Evolutionary conservation across 2,113 vertebrate genomes (phyloP).

Genomic region (Recurvirostra avosetta): DNA sequence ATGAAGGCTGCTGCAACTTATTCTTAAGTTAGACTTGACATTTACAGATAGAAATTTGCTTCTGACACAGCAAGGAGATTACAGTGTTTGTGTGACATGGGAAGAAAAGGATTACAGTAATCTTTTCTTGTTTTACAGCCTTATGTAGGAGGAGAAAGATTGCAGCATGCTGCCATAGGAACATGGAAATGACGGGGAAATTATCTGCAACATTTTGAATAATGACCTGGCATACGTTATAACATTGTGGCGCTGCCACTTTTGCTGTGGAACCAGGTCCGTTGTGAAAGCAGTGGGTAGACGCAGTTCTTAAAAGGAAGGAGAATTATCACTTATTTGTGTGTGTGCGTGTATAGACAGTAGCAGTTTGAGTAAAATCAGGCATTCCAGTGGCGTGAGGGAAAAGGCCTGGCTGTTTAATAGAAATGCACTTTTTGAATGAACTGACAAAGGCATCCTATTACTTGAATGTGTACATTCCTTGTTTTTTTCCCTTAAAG

Average conservation of each 20-base stretch:
- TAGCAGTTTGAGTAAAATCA: background rate
- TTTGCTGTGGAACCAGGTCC: background rate
- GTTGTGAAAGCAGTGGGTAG: background rate
- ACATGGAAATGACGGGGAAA: background rate
- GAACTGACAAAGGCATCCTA: background rate
- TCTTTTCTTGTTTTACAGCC: conserved; percentile 35
- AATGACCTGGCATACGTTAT: background rate
- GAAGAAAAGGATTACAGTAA: conserved; percentile 40
- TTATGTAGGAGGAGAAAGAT: conserved; percentile 25
- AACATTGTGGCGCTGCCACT: background rate
- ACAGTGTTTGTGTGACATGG: background rate
- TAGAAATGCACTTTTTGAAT: background rate
- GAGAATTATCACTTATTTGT: background rate
- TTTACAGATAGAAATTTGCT: conserved; percentile 8
- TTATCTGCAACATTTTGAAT: background rate
- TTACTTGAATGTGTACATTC: conserved; percentile 17
- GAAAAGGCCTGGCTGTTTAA: background rate
- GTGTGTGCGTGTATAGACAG: background rate
- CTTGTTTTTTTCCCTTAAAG: background rate
- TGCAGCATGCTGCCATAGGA: background rate
- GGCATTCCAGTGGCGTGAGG: background rate
- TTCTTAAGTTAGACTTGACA: background rate
- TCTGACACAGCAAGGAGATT: conserved; percentile 30
- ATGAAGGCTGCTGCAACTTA: background rate
- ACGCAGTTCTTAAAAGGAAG: background rate